Evolutionary conservation across 1,140 invertebrate species (phyloP), one percentile per base, ranked within the genome.

Genomic region (Drosophila guanche): DNA sequence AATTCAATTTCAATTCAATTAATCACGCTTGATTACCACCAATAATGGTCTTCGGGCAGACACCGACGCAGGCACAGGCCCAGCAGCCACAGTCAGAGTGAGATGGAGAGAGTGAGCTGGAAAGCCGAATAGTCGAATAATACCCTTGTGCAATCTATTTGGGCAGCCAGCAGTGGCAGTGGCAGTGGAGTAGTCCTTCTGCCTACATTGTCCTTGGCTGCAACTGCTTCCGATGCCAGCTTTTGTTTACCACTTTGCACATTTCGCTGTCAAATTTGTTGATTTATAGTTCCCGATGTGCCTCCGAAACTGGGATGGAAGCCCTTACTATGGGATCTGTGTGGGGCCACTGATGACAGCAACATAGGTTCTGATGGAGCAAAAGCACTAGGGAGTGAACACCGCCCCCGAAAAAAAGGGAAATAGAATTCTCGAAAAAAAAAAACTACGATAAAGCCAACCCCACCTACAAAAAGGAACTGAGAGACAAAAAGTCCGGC

Each of bases 241-340:
- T 81, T 68, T 72, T 61, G 63, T 77, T 78, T 77, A 77, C 73
- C 79, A 81, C 63, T 81, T 74, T 73, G 79, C 79, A 81, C 79
- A 83, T 83, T 83, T 76, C 78, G 70, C 71, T 74, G 76, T 74
- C 79, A 81, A 81, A 83, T 76, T 65, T 83, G 75, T 81, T 81
- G 79, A 81, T 83, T 81, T 81, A 73, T 83, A 78, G 60, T 66
- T 72, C 41, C 59, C 67, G 60, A 72, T 67, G 60, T 78, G 60
- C 53, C 75, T 33, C 41, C 47, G 16, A 50, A 61, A 25, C 20
- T 51, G 56, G 58, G 45, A n/a, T 41, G 5, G 45, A 37, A 29
- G 16, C 23, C 3, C 33, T 40, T 0, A 20, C 16, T 20, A 20
- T 20, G 16, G 16, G 20, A 22, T 8, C 27, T 33, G 53, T 29